Evolutionary conservation across 2,113 vertebrate genomes (phyloP).

Genomic region (Indri indri): DNA sequence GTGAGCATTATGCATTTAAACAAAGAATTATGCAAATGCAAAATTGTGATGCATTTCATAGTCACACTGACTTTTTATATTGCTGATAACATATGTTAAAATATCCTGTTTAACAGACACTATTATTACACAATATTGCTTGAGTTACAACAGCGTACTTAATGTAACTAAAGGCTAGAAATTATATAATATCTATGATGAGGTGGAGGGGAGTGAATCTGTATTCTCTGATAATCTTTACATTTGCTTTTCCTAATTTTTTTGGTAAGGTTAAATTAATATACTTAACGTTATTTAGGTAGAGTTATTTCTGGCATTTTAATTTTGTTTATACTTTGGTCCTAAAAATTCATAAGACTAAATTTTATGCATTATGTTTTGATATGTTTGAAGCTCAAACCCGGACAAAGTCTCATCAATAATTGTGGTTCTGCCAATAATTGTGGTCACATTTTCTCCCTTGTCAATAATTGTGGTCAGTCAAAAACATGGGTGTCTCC

Average conservation of each 20-base stretch:
- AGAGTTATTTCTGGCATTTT: conserved; percentile 22
- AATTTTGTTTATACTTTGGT: conserved; percentile 30
- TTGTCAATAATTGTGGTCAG: neutral
- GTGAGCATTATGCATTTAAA: conserved; percentile 31
- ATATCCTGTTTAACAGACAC: conserved; percentile 40
- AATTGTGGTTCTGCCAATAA: neutral
- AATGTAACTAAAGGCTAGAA: conserved; percentile 57
- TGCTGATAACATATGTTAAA: conserved; percentile 60
- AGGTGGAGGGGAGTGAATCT: neutral
- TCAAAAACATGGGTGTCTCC: neutral
- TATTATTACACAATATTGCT: conserved; percentile 50
- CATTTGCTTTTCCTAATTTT: conserved; percentile 8
- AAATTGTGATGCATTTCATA: conserved; percentile 56
- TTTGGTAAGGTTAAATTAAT: conserved; percentile 45
- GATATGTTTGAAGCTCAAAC: neutral
- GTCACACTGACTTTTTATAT: conserved; percentile 51
- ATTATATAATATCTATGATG: neutral
- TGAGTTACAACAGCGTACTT: conserved; percentile 49
- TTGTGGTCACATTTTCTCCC: neutral
- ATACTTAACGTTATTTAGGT: conserved; percentile 34
- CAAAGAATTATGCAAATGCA: conserved; percentile 58
- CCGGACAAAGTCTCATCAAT: neutral
- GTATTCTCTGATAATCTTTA: conserved; percentile 35
- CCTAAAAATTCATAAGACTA: neutral
- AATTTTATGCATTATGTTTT: neutral